Evolutionary conservation across 2,888 invertebrate genomes (phyloP).

Genomic region (Atherix ibis): DNA sequence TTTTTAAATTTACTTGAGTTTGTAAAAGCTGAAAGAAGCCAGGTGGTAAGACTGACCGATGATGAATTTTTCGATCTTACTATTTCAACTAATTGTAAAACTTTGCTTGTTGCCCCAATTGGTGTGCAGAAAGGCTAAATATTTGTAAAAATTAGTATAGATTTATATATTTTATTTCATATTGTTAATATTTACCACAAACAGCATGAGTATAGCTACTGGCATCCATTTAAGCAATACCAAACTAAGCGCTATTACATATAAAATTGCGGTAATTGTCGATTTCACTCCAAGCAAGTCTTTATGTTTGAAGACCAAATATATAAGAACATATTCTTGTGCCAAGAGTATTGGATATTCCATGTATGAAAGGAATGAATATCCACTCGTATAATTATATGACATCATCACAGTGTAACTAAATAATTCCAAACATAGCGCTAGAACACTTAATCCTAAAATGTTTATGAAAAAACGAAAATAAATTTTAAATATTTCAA

Average conservation of each 20-base stretch:
- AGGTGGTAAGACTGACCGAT: constrained; percentile 61
- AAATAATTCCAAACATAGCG: constrained; percentile 33
- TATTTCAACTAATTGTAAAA: constrained; percentile 61
- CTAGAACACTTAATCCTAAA: constrained; percentile 27
- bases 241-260: constrained; percentile 31
- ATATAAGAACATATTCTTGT: constrained; percentile 60
- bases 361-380: constrained; percentile 60
- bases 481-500: not conserved
- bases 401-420: constrained; percentile 68
- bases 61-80: constrained; percentile 52
- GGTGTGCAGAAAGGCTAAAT: constrained; percentile 38
- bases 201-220: constrained; percentile 23
- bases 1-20: constrained; percentile 53
- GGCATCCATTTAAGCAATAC: constrained; percentile 32
- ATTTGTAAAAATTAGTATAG: not conserved
- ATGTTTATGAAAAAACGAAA: not conserved
- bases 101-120: constrained; percentile 68
- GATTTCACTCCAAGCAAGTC: constrained; percentile 35
- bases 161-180: constrained; percentile 22
- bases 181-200: constrained; percentile 27
- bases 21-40: constrained; percentile 67
- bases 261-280: constrained; percentile 27
- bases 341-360: constrained; percentile 68
- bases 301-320: constrained; percentile 52
- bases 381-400: constrained; percentile 61